Conservation (phyloP, 2,797 vertebrate species). For the Sternarchorhynchus goeldii region DNA sequence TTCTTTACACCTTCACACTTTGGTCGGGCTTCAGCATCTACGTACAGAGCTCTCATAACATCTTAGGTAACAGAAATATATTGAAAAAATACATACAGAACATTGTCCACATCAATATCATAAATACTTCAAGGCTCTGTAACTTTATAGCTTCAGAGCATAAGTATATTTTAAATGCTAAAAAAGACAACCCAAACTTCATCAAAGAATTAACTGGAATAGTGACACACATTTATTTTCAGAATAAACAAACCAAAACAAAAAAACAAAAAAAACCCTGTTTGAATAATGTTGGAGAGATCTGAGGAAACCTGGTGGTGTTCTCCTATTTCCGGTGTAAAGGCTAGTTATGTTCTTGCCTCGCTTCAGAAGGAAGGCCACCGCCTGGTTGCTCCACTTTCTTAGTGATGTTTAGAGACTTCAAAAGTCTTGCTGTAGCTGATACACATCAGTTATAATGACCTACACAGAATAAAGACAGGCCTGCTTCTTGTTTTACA, state of each 20-base stretch:
- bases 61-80: slow-evolving; percentile 10
- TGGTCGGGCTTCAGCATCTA: slow-evolving; percentile 5
- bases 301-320: background rate
- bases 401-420: slow-evolving; percentile 29
- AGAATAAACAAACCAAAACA: background rate
- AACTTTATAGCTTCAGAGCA: slow-evolving; percentile 9
- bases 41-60: slow-evolving; percentile 20
- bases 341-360: background rate
- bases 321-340: background rate
- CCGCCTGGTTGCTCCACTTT: background rate
- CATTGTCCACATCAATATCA: slow-evolving; percentile 2
- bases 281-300: background rate
- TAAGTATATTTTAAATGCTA: no score
- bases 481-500: background rate
- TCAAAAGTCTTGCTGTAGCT: background rate
- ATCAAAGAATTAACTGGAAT: no score
- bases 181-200: background rate
- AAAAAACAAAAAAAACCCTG: background rate
- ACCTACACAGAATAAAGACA: slow-evolving; percentile 3
- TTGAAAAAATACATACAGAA: background rate
- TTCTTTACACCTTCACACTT: background rate
- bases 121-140: background rate
- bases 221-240: background rate
- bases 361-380: slow-evolving; percentile 2
- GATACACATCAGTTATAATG: slow-evolving; percentile 24